Conservation (phyloP, 2,888 invertebrate genomes). For the Thyatira batis region DNA sequence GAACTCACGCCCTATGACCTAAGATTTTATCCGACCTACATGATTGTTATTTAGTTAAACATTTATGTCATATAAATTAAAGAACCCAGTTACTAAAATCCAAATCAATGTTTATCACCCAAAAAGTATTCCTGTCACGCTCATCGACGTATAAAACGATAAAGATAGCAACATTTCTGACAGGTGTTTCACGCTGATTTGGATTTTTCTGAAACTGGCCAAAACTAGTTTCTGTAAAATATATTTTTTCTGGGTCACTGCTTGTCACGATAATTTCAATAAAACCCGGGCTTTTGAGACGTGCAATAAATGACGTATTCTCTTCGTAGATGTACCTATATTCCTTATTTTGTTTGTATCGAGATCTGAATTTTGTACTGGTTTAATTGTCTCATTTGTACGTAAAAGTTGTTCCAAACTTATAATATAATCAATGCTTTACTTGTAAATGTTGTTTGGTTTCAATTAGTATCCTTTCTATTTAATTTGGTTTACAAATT, state of each 20-base stretch:
- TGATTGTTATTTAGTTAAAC: slow-evolving; percentile 20
- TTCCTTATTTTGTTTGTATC: slow-evolving; percentile 21
- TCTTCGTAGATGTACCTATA: slow-evolving; percentile 5
- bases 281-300: slow-evolving; percentile 32
- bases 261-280: background rate
- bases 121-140: too few relatives aligned
- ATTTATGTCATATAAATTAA: slow-evolving; percentile 26
- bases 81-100: slow-evolving; percentile 29
- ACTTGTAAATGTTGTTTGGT: slow-evolving; percentile 16
- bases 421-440: background rate
- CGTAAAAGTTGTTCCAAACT: slow-evolving; percentile 17
- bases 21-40: slow-evolving; percentile 5
- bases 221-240: too few relatives aligned
- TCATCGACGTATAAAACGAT: too few relatives aligned
- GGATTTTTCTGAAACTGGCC: too few relatives aligned
- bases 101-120: too few relatives aligned
- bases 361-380: slow-evolving; percentile 47
- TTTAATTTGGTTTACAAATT: slow-evolving; percentile 32
- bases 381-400: slow-evolving; percentile 36
- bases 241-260: background rate
- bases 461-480: slow-evolving; percentile 25
- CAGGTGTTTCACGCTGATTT: too few relatives aligned
- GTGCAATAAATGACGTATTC: slow-evolving; percentile 41
- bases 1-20: slow-evolving; percentile 32
- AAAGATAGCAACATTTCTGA: too few relatives aligned